These are phyloP conservation scores for Orcinus orca DNA, from an alignment of 2,113 vertebrate genomes.

Conservation along the genomic window DNA sequence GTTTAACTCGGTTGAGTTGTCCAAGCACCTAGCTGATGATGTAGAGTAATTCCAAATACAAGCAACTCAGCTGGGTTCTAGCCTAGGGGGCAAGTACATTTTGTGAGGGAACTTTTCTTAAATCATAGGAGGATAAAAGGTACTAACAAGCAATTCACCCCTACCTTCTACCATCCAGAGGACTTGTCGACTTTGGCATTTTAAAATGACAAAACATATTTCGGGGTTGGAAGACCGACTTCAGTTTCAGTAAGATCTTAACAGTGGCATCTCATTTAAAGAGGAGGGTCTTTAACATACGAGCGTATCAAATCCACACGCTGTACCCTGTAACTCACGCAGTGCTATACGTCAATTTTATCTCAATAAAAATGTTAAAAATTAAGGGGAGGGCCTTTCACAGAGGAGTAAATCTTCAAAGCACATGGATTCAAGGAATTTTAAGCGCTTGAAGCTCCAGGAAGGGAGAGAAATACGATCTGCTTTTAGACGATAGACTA, in stretches of 20 bases:
- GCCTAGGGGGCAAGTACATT: not conserved
- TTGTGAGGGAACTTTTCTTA: not conserved
- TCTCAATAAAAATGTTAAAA: not conserved
- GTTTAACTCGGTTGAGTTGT: not conserved
- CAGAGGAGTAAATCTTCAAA: not conserved
- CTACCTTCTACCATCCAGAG: not conserved
- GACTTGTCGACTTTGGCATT: not conserved
- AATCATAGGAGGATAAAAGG: not conserved
- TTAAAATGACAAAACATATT: not conserved
- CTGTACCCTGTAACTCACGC: not conserved
- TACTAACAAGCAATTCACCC: not conserved
- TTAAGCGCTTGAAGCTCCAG: not conserved
- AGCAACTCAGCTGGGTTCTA: not conserved
- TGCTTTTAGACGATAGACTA: not conserved
- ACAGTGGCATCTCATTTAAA: not conserved
- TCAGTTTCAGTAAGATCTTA: not conserved
- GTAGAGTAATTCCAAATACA: not conserved
- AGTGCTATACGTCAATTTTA: not conserved
- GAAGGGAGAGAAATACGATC: not conserved
- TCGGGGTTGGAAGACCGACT: not conserved
- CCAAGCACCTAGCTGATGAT: not conserved
- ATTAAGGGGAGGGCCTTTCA: not conserved
- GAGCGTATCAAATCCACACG: not conserved
- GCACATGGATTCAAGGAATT: not conserved
- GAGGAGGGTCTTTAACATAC: not conserved